These are phyloP conservation scores for Adelognathus sp. DNA, from an alignment of 2,888 invertebrate species.

Conservation along the genomic window DNA sequence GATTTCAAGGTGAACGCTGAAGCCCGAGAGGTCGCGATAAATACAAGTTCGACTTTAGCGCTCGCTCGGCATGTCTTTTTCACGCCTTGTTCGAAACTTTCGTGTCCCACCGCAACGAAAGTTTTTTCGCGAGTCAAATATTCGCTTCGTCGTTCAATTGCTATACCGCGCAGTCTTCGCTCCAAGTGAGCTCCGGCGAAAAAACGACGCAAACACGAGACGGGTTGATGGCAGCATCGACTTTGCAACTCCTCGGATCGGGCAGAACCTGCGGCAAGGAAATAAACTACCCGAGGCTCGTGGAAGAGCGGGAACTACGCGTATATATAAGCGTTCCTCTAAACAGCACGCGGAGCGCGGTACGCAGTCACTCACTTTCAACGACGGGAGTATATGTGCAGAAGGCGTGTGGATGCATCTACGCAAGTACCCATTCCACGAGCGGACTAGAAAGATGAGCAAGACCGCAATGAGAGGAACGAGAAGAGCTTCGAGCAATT, in stretches of 20 bases:
- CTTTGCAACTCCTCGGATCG: conserved; percentile 54
- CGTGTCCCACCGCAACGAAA: conserved; percentile 52
- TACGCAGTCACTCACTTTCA: neutral
- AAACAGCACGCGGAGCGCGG: neutral
- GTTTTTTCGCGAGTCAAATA: conserved; percentile 39
- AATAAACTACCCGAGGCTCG: conserved; percentile 35
- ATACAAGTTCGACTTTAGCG: conserved; percentile 37
- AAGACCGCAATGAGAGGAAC: conserved; percentile 18
- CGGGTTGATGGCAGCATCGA: conserved; percentile 36
- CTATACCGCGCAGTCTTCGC: conserved; percentile 5
- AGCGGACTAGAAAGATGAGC: neutral
- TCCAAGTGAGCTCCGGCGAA: neutral
- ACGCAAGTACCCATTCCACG: conserved; percentile 8
- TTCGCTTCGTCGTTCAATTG: conserved; percentile 33
- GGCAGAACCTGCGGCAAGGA: conserved; percentile 45
- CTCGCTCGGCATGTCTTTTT: conserved; percentile 29
- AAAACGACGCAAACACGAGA: conserved; percentile 14
- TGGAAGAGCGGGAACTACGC: conserved; percentile 16
- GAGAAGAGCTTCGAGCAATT: conserved; percentile 34
- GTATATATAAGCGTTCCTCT: conserved; percentile 12
- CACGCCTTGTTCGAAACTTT: conserved; percentile 68
- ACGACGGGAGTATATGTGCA: neutral
- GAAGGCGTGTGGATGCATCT: neutral
- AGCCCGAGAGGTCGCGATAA: conserved; percentile 14
- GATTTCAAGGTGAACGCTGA: conserved; percentile 21